These are phyloP conservation scores for Eupelmus urozonus DNA, from an alignment of 2,888 invertebrate genomes.

Conservation along the genomic window DNA sequence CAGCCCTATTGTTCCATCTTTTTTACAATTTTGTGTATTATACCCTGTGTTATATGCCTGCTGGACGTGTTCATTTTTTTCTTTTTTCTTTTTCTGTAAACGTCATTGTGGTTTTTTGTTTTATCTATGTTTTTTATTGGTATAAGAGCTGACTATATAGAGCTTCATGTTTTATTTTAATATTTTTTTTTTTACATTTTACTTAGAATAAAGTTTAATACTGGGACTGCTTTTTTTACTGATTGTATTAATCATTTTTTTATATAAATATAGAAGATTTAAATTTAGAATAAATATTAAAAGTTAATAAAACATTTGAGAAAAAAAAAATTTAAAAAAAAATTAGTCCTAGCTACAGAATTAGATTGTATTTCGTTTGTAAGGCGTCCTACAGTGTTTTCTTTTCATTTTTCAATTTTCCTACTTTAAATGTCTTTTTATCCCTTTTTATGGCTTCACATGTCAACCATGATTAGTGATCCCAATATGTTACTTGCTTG, in stretches of 20 bases:
- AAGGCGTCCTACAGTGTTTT: neutral
- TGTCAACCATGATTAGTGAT: conserved; percentile 27
- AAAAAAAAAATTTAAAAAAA: neutral
- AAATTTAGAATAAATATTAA: neutral
- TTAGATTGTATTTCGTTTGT: neutral
- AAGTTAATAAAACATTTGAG: neutral
- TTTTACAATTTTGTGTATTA: neutral
- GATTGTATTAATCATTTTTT: neutral
- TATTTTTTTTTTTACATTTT: conserved; percentile 4
- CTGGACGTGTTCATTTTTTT: neutral
- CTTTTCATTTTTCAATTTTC: conserved; percentile 8
- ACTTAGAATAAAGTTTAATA: neutral
- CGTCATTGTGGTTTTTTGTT: neutral
- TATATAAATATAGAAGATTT: neutral
- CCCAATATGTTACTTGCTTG: conserved; percentile 33
- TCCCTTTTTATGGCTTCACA: conserved; percentile 34
- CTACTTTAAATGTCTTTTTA: conserved; percentile 37
- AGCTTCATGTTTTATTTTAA: neutral
- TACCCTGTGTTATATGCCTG: neutral
- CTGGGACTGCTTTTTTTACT: neutral
- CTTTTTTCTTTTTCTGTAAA: neutral
- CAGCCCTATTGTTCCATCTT: conserved; percentile 24
- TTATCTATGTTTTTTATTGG: neutral
- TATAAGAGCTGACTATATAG: neutral
- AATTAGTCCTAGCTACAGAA: conserved; percentile 2